Evolutionary conservation across 1,140 invertebrate genomes (phyloP).

Genomic region (Elysia chlorotica): DNA sequence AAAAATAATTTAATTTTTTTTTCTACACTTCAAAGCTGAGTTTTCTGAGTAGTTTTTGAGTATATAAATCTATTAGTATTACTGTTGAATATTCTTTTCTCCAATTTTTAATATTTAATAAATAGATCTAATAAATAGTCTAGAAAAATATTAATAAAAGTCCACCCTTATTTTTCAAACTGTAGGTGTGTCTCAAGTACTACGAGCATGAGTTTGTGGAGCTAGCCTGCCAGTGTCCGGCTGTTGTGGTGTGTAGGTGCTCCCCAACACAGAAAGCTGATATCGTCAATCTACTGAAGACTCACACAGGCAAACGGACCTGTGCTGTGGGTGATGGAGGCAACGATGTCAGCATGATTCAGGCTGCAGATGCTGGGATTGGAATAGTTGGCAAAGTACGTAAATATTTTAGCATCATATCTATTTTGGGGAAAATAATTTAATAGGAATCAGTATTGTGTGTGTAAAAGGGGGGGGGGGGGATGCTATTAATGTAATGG

Average conservation of each 20-base stretch:
- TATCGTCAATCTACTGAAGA: slow-evolving; percentile 88
- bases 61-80: too few species aligned
- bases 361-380: slow-evolving; percentile 94
- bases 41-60: too few species aligned
- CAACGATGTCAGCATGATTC: slow-evolving; percentile 73
- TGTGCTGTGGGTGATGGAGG: slow-evolving; percentile 69
- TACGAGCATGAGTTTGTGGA: slow-evolving; percentile 97
- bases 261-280: slow-evolving; percentile 99
- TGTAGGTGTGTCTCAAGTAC: slow-evolving; percentile 81
- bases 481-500: not conserved
- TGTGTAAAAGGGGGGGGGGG: not conserved
- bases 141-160: too few species aligned
- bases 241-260: slow-evolving; percentile 93
- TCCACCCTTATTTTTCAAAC: not conserved
- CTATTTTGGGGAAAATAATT: too few species aligned
- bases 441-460: too few species aligned
- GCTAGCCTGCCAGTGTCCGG: slow-evolving; percentile 87
- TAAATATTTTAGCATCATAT: too few species aligned
- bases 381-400: slow-evolving; percentile 83
- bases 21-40: too few species aligned
- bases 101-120: too few species aligned
- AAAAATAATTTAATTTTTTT: too few species aligned
- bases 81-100: too few species aligned
- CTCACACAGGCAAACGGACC: slow-evolving; percentile 80
- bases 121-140: too few species aligned